A percentile compares a stretch with the other conserved stretches of the same genome.
phyloP scores from a whole-genome alignment of 1,140 invertebrate genomes.

The Ceratosolen solmsi region DNA sequence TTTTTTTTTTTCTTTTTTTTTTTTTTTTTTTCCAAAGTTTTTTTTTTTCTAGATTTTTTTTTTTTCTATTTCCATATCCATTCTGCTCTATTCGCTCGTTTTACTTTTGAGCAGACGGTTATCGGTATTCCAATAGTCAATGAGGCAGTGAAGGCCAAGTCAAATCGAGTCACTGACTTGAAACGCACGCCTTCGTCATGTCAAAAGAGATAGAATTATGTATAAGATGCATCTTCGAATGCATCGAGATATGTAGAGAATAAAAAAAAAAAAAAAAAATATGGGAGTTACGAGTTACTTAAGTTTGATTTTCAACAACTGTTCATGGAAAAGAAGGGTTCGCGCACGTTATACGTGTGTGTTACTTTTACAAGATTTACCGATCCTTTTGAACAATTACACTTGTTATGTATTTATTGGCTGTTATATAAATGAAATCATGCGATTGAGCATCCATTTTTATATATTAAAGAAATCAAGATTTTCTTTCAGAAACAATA shows the following conservation, averaged over 20 bases:
- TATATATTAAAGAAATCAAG: too few species aligned
- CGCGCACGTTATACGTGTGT: too few species aligned
- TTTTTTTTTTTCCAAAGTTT: background rate
- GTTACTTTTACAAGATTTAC: too few species aligned
- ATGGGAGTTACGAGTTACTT: background rate
- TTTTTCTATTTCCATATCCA: background rate
- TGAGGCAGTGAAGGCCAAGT: constrained; percentile 5
- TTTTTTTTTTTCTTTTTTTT: constrained; percentile 26
- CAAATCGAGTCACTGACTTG: constrained; percentile 37
- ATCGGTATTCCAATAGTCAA: constrained; percentile 19
- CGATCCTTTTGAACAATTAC: too few species aligned
- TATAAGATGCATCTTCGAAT: background rate
- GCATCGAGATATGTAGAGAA: background rate
- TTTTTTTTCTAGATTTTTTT: background rate
- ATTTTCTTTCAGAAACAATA: too few species aligned
- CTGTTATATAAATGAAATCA: too few species aligned
- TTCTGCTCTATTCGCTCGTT: constrained; percentile 20
- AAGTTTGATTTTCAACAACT: background rate
- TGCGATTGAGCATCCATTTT: too few species aligned
- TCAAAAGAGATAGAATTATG: constrained; percentile 33
- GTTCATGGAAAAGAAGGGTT: background rate
- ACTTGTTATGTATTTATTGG: too few species aligned
- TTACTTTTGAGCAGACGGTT: constrained; percentile 19
- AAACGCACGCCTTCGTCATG: background rate
- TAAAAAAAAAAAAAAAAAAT: background rate